Base-by-base conservation (phyloP, 2,113 vertebrate genomes). In the Phylloscopus whistleri region DNA sequence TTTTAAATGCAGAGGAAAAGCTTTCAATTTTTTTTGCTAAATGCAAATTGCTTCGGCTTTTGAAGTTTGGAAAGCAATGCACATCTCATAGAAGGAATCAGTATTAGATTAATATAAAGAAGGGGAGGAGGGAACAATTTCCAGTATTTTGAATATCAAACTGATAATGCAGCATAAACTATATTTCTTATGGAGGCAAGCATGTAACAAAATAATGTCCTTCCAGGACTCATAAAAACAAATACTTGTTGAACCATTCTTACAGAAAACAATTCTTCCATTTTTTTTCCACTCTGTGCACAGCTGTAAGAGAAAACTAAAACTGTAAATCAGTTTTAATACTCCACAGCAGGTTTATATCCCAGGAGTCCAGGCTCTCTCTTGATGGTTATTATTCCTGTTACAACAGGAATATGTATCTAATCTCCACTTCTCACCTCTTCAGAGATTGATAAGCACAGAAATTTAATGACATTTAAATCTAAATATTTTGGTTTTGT, bases 251-350 rank as follows among this genome's bases (percentile, higher is more conserved):
- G 73, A 90, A 60, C 41, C 10, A 33, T 81, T 96, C 76, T 93
- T 89, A 73, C 56, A 78, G 90, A 89, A 94, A 76, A 84, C 68
- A 72, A 2, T 88, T 92, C n/a, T 90, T 69, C 39, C 14, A 17
- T 35, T 59, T 87, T 80, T 93, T 79, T 91, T 84, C 69, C 43
- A 72, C 39, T 16, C 49, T 52, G 4, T 84, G 86, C 73, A 93
- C 79, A 93, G 81, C 31, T 75, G 33, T 91, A 84, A 90, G 90
- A 68, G 14, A 39, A 78, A 94, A 87, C 76, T 63, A 68, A 86
- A 96, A 84, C 26, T 69, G 41, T 93, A 90, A 92, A 93, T 96
- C 83, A 75, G n/a, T 84, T 95, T 93, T 92, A 92, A 86, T 90
- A 78, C 62, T 80, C 73, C 19, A 19, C 64, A 68, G 48, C 88